These are phyloP conservation scores for Lithosia quadra DNA, from an alignment of 2,888 invertebrate species.

Conservation along the genomic window DNA sequence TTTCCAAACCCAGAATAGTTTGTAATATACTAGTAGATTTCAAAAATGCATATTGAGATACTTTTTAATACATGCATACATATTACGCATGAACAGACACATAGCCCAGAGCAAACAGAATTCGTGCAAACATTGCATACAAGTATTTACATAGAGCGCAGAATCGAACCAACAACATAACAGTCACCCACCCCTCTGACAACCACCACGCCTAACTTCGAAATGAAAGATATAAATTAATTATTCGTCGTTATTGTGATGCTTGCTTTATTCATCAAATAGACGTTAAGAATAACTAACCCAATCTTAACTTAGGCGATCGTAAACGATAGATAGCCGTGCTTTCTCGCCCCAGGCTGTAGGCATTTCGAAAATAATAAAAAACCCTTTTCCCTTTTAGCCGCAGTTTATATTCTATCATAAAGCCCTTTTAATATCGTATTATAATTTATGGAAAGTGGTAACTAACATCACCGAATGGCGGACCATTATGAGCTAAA, in stretches of 20 bases:
- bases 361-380: constrained; percentile 56
- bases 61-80: too few relatives aligned
- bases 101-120: too few relatives aligned
- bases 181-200: neutral
- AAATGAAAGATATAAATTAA: neutral
- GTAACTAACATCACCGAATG: constrained; percentile 32
- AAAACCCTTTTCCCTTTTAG: constrained; percentile 48
- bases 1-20: too few relatives aligned
- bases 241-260: constrained; percentile 10
- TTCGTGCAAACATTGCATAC: neutral
- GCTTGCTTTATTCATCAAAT: constrained; percentile 26
- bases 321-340: constrained; percentile 50
- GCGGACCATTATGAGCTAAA: constrained; percentile 5
- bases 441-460: constrained; percentile 53
- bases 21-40: neutral
- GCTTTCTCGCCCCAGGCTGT: constrained; percentile 44
- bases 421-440: constrained; percentile 53
- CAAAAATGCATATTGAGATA: neutral
- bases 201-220: neutral
- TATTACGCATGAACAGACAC: too few relatives aligned
- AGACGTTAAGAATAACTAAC: constrained; percentile 41
- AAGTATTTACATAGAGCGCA: neutral
- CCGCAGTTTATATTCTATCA: constrained; percentile 44
- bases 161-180: neutral
- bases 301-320: constrained; percentile 44